Conservation (phyloP, 2,797 vertebrate genomes). For the Iguana delicatissima region DNA sequence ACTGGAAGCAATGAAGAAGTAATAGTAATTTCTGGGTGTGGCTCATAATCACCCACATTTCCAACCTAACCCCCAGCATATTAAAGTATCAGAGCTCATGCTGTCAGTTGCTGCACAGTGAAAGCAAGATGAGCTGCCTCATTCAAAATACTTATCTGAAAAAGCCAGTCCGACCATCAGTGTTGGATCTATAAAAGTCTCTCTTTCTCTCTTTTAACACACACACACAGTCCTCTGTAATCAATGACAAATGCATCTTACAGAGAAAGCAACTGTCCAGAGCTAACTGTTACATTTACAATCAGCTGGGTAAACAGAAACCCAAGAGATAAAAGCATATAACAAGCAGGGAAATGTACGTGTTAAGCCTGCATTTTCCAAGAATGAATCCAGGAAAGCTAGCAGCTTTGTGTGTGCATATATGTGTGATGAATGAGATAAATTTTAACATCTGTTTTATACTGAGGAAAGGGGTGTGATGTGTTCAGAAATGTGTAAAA, state of each 20-base stretch:
- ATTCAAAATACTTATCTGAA: slow-evolving; percentile 17
- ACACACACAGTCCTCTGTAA: neutral
- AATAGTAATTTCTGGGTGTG: slow-evolving; percentile 28
- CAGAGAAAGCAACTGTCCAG: neutral
- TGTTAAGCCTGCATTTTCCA: neutral
- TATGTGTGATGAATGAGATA: neutral
- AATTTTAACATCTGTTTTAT: neutral
- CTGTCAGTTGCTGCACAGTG: slow-evolving; percentile 19
- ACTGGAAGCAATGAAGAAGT: neutral
- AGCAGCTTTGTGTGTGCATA: neutral
- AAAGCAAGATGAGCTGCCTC: neutral
- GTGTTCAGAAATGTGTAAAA: neutral
- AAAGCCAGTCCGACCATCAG: neutral
- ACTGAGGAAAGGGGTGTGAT: neutral
- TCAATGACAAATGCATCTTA: neutral
- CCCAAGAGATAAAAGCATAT: fast-evolving
- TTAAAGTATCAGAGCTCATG: neutral
- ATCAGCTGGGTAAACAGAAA: neutral
- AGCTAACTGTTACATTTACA: fast-evolving
- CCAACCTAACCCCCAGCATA: slow-evolving; percentile 27
- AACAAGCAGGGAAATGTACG: neutral
- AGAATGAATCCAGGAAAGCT: neutral
- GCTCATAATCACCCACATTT: slow-evolving; percentile 43
- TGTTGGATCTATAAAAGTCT: neutral
- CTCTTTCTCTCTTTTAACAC: no score